Conservation (phyloP, 2,113 vertebrate genomes). For the Hucho hucho region DNA sequence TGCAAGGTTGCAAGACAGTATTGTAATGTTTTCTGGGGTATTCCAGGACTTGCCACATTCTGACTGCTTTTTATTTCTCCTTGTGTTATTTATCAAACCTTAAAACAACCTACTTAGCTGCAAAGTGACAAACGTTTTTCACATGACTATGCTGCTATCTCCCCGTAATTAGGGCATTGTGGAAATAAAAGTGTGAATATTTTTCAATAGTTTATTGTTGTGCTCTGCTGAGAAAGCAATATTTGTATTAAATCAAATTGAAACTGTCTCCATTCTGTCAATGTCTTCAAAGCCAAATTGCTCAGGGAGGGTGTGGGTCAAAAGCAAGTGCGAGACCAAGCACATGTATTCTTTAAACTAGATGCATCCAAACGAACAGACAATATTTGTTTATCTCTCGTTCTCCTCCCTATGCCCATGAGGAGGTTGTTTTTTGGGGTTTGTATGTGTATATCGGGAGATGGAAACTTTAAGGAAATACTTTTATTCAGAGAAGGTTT, state of each 20-base stretch:
- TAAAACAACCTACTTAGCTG: slow-evolving; percentile 36
- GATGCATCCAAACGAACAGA: slow-evolving; percentile 6
- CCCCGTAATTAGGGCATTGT: slow-evolving; percentile 63
- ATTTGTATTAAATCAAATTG: slow-evolving; percentile 74
- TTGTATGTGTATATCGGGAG: not conserved
- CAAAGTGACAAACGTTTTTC: slow-evolving; percentile 38
- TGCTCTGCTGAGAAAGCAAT: slow-evolving; percentile 69
- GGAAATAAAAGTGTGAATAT: slow-evolving; percentile 61
- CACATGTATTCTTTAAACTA: slow-evolving; percentile 40
- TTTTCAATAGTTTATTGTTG: slow-evolving; percentile 62
- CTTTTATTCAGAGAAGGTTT: not conserved
- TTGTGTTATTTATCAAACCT: slow-evolving; percentile 33
- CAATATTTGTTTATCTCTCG: slow-evolving; percentile 6
- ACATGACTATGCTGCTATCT: slow-evolving; percentile 58
- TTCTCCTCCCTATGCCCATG: slow-evolving; percentile 1
- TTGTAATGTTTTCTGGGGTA: not conserved
- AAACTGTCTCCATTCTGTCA: slow-evolving; percentile 76
- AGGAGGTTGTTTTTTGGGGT: not conserved
- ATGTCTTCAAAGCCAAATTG: slow-evolving; percentile 42
- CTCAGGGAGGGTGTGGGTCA: slow-evolving; percentile 55
- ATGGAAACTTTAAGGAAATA: not conserved
- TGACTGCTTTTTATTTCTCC: slow-evolving; percentile 20
- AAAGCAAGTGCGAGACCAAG: slow-evolving; percentile 28
- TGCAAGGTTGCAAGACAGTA: not conserved
- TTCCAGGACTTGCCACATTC: not conserved